phyloP scores from a whole-genome alignment of 1,140 invertebrate species.

The Pogonomyrmex barbatus region DNA sequence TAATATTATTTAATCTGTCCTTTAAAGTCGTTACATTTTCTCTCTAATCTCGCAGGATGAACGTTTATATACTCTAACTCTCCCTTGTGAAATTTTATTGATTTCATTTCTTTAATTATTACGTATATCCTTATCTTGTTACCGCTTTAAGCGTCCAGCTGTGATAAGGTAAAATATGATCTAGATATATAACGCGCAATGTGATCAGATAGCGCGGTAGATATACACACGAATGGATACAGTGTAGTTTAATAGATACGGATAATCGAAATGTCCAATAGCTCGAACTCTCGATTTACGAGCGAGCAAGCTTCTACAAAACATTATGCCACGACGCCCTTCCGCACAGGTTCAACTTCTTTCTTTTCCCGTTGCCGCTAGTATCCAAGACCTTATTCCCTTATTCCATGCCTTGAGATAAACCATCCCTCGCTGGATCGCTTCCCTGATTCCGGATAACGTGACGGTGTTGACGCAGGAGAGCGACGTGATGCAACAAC shows the following conservation, averaged over 20 bases:
- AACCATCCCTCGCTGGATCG: conserved; percentile 65
- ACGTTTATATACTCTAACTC: neutral
- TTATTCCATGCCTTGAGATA: conserved; percentile 49
- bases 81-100: neutral
- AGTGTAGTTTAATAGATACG: conserved; percentile 41
- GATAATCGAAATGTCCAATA: conserved; percentile 49
- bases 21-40: no score
- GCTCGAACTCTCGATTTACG: conserved; percentile 24
- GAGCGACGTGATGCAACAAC: conserved; percentile 38
- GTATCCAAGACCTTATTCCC: conserved; percentile 28
- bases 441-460: conserved; percentile 40
- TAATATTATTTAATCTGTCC: no score
- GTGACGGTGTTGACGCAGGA: conserved; percentile 57
- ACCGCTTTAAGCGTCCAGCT: neutral
- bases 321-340: neutral
- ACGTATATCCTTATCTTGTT: neutral
- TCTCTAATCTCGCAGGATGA: no score
- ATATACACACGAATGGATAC: neutral
- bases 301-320: conserved; percentile 36
- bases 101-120: conserved; percentile 12
- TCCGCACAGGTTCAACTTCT: neutral
- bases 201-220: neutral
- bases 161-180: neutral
- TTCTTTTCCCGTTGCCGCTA: conserved; percentile 6
- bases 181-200: neutral